A percentile compares a stretch with the other conserved stretches of the same genome.
Conservation (phyloP, 2,888 invertebrate genomes). For the Noctua fimbriata region DNA sequence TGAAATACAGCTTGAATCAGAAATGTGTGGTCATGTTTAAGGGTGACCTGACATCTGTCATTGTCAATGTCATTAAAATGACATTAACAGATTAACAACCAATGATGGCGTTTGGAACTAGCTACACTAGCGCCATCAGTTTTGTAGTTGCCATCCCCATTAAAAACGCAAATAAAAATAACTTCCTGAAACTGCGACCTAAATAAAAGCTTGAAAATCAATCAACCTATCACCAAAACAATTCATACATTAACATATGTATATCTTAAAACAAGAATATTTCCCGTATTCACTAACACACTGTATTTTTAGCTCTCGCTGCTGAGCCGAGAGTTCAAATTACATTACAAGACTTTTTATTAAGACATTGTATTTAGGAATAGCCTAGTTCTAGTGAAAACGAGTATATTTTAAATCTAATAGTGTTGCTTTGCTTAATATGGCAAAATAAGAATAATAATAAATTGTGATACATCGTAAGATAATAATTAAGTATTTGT, state of each 20-base stretch:
- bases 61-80: too few relatives aligned
- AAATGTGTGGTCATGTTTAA: not conserved
- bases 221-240: conserved; percentile 19
- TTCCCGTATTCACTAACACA: not conserved
- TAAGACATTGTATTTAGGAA: not conserved
- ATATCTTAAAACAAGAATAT: conserved; percentile 19
- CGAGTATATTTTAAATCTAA: not conserved
- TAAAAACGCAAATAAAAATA: not conserved
- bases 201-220: conserved; percentile 16
- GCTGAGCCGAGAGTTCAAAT: not conserved
- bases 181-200: conserved; percentile 13
- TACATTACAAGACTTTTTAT: not conserved
- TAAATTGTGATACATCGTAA: conserved; percentile 23
- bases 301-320: not conserved
- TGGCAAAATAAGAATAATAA: conserved; percentile 35
- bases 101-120: not conserved
- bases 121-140: not conserved
- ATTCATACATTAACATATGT: not conserved
- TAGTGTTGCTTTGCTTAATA: conserved; percentile 31
- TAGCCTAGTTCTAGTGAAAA: conserved; percentile 5
- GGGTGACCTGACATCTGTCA: not conserved
- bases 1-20: not conserved
- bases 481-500: conserved; percentile 26
- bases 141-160: not conserved
- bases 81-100: not conserved